Evolutionary conservation across 2,888 invertebrate species (phyloP), one percentile per base, ranked within the genome.

Genomic region (Cerastoderma edule): DNA sequence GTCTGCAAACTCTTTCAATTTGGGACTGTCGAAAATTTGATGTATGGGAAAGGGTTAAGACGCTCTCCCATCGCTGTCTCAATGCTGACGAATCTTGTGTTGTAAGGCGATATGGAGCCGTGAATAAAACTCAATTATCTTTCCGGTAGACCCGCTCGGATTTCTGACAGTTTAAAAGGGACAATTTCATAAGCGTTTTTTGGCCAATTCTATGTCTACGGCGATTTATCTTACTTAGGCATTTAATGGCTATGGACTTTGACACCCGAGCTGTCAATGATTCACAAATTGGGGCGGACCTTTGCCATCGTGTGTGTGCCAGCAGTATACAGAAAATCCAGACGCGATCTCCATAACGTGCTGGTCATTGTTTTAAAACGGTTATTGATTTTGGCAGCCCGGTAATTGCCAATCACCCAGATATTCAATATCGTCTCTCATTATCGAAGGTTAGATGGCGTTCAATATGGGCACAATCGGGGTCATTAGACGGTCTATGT

Each of bases 111-210:
- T 77, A 72, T n/a, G 39, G 48, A 24, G 16, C n/a, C 44, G 69
- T 78, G 73, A 78, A 78, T 78, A 67, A 70, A 70, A 70, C 73
- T 70, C 70, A 78, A 78, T 73, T 78, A 78, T 73, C 54, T 33
- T 19, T 44, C 56, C 63, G 28, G 53, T 54, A 44, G 53, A 6
- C 6, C 33, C 28, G 48, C 70, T 78, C 70, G n/a, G 13, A 33
- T 78, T 78, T 64, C 77, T 33, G 35, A 28, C 66, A 56, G 35
- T 27, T 39, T 50, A 24, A 64, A 54, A 56, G 28, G 39, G 27
- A 22, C 39, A 67, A 66, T 53, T 63, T 56, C 39, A 57, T 57
- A 28, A 48, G 22, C 64, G 46, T 53, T 66, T 35, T 10, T 64
- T 73, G 70, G 56, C 50, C 63, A 35, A 27, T 63, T 70, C 63